These are phyloP conservation scores for Aspidoscelis tigris DNA, from an alignment of 2,113 vertebrate genomes.

Conservation along the genomic window DNA sequence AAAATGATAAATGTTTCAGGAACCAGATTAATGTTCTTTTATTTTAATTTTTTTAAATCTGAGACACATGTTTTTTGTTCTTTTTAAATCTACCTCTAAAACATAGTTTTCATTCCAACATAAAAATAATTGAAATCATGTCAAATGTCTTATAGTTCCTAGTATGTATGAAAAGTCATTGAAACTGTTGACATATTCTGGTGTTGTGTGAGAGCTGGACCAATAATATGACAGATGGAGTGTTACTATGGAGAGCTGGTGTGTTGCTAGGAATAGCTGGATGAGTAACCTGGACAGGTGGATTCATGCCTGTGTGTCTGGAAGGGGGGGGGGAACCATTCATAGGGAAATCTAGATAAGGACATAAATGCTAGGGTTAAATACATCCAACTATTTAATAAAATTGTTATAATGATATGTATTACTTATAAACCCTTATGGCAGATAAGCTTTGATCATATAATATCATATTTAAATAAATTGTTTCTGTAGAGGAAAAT, in stretches of 20 bases:
- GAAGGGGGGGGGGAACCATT: not conserved
- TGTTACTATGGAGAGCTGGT: constrained; percentile 49
- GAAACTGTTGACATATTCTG: constrained; percentile 49
- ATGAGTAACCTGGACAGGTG: constrained; percentile 25
- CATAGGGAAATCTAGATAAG: not conserved
- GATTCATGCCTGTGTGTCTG: not conserved
- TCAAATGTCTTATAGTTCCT: constrained; percentile 27
- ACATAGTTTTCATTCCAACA: constrained; percentile 2
- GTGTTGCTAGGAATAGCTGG: constrained; percentile 47
- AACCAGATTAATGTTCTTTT: constrained; percentile 2
- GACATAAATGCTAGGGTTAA: not conserved
- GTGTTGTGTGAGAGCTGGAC: constrained; percentile 58
- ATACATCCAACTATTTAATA: not conserved
- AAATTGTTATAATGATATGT: not conserved
- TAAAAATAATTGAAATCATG: too few relatives aligned
- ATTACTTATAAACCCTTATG: not conserved
- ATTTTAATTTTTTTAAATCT: not conserved
- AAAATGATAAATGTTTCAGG: constrained; percentile 15
- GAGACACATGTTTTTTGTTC: too few relatives aligned
- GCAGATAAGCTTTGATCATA: not conserved
- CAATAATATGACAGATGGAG: constrained; percentile 58
- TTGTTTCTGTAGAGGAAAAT: not conserved
- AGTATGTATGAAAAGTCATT: constrained; percentile 18
- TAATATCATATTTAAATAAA: not conserved
- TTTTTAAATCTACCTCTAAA: not conserved